Conservation (phyloP, 1,140 invertebrate genomes). For the Ceratitis capitata region DNA sequence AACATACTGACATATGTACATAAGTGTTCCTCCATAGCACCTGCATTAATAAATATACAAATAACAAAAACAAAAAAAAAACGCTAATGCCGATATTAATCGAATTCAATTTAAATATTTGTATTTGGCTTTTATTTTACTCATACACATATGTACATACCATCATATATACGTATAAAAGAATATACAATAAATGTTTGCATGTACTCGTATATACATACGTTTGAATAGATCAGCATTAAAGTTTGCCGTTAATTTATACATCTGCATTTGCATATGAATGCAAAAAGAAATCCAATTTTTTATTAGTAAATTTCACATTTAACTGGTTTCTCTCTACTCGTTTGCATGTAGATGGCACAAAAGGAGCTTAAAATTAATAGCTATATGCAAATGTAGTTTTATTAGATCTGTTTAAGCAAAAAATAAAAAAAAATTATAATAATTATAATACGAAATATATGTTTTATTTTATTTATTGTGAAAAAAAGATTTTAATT, state of each 20-base stretch:
- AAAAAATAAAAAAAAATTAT: no score
- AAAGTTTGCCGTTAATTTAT: neutral
- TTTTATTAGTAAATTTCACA: no score
- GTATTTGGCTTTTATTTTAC: neutral
- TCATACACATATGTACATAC: neutral
- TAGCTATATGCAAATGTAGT: neutral
- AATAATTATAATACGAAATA: no score
- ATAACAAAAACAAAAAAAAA: no score
- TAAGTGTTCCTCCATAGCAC: neutral
- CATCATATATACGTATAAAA: neutral
- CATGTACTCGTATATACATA: neutral
- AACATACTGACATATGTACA: neutral
- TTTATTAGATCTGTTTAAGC: no score
- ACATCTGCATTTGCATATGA: neutral
- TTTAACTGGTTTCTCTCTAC: neutral
- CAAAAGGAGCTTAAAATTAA: neutral
- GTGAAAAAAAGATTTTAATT: no score
- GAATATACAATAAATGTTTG: neutral
- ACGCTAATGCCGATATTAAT: neutral
- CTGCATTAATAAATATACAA: conserved; percentile 5
- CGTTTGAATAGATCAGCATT: neutral
- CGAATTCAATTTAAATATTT: conserved; percentile 5
- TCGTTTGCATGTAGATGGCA: neutral
- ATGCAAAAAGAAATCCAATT: neutral
- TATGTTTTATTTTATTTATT: no score